Conservation (phyloP, 2,113 vertebrate species). For the Sigmodon hispidus region DNA sequence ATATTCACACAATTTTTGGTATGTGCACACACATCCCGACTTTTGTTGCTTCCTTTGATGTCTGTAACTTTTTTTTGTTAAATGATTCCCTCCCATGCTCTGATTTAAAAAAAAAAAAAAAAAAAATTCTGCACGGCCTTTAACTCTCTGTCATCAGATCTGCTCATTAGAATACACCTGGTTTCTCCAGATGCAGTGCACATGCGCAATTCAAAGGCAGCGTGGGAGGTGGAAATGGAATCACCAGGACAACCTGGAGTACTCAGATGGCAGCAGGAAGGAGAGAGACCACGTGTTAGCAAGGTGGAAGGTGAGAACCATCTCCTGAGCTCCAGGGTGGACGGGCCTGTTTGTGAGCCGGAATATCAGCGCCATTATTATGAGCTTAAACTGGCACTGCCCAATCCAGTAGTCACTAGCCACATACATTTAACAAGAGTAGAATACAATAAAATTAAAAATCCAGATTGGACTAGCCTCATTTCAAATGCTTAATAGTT, state of each 20-base stretch:
- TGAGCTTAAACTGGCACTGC: neutral
- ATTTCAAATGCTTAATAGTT: neutral
- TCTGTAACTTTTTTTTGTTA: neutral
- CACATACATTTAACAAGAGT: neutral
- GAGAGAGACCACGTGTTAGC: neutral
- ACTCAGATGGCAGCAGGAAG: neutral
- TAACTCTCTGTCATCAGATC: neutral
- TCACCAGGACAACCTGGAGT: neutral
- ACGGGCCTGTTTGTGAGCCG: neutral
- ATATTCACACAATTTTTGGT: neutral
- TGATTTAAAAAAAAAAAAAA: no score
- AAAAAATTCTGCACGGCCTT: constrained; percentile 39
- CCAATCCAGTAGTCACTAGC: neutral
- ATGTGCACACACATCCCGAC: neutral
- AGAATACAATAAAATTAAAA: neutral
- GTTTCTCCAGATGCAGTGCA: neutral
- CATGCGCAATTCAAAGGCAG: neutral
- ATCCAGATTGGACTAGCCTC: neutral
- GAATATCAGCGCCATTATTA: neutral
- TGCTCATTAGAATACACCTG: constrained; percentile 2
- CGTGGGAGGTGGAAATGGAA: neutral
- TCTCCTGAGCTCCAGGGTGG: neutral
- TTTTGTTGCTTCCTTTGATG: constrained; percentile 29
- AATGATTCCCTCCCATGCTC: constrained; percentile 13
- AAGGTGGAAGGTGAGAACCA: neutral